Percentiles rank a stretch among this genome's conserved stretches.
Conservation (phyloP, 2,797 vertebrate species). For the Neosalanx taihuensis region DNA sequence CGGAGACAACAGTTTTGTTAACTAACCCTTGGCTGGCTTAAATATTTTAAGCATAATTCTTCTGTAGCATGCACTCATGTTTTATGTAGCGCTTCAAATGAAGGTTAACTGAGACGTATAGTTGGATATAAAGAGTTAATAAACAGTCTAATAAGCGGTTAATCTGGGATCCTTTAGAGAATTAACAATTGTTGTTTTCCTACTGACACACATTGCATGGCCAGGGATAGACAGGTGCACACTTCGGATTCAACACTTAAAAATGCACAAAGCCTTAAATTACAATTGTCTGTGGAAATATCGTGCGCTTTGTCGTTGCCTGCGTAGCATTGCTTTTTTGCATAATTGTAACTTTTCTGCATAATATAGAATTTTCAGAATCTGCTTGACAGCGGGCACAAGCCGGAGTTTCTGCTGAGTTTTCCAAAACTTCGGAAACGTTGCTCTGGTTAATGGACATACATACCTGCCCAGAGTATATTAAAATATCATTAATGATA, state of each 20-base stretch:
- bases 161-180: not conserved
- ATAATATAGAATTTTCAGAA: constrained; percentile 11
- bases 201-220: not conserved
- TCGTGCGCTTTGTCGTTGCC: not conserved
- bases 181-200: not conserved
- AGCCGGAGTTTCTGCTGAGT: constrained; percentile 20
- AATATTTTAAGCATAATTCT: not conserved
- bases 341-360: not conserved
- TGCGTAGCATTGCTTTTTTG: not conserved
- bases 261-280: not conserved
- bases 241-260: not conserved
- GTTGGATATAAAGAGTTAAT: not conserved
- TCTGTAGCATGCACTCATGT: not conserved
- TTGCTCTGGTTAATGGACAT: constrained; percentile 32
- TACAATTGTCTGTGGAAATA: not conserved
- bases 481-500: no score
- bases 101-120: not conserved
- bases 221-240: not conserved
- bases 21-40: not conserved
- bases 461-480: not conserved
- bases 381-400: constrained; percentile 13
- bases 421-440: constrained; percentile 22
- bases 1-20: not conserved
- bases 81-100: not conserved
- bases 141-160: not conserved